phyloP scores from a whole-genome alignment of 2,888 invertebrate species.

The Sclerodermus sp. region DNA sequence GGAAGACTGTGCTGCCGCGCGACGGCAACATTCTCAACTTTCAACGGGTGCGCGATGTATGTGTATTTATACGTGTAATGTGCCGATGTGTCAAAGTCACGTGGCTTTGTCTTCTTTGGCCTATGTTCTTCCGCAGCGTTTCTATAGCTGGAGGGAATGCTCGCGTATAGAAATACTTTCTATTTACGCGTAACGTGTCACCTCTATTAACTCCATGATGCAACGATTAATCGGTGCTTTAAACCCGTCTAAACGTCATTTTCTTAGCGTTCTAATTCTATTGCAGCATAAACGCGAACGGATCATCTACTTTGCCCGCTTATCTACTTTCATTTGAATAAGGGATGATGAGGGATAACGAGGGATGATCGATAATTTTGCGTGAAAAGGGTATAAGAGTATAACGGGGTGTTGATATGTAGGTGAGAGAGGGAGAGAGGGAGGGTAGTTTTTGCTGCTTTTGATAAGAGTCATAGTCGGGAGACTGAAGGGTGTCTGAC shows the following conservation, averaged over 20 bases:
- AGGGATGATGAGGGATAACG: no score
- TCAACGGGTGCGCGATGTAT: no score
- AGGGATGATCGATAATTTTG: no score
- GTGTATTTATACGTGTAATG: conserved; percentile 1
- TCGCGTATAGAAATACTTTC: background rate
- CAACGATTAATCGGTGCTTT: background rate
- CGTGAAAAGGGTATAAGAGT: conserved; percentile 4
- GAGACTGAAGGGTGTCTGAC: no score
- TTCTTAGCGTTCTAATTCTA: no score
- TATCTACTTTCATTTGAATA: no score
- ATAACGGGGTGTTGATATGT: no score
- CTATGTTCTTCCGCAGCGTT: background rate
- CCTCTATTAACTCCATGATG: conserved; percentile 2
- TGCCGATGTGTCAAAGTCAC: conserved; percentile 33
- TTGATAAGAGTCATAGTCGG: conserved; percentile 49
- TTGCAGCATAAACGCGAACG: no score
- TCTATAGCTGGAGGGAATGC: background rate
- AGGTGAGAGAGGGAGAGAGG: conserved; percentile 5
- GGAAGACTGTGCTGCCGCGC: conserved; percentile 33
- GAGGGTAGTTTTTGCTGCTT: conserved; percentile 57
- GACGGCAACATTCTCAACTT: conserved; percentile 9
- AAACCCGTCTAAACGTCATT: no score
- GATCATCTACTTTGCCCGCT: no score
- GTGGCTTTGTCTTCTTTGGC: conserved; percentile 19
- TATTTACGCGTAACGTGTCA: conserved; percentile 1